Base-by-base conservation (phyloP, 2,113 vertebrate genomes). In the Erythrocebus patas region DNA sequence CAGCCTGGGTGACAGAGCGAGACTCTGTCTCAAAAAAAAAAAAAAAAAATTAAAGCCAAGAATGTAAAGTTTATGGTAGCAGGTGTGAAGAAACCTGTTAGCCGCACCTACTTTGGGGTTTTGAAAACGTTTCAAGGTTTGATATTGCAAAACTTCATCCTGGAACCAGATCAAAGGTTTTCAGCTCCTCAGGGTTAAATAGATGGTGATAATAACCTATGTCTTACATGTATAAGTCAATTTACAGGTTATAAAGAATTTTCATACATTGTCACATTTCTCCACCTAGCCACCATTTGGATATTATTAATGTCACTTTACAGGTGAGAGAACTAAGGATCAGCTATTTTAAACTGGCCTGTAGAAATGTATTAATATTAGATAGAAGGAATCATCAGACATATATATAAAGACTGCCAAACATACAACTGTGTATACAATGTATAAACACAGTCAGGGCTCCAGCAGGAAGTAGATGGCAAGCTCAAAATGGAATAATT, bases 181-280 rank as follows among this genome's bases (percentile, higher is more conserved):
- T 64, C 8, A 17, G n/a, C 40, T 81, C 88, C 57, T 93, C 38
- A 3, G 86, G 89, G 32, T 94, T 91, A 86, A 94, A 38, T 38
- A 81, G 84, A 72, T 92, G 43, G 35, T 85, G 79, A 86, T 94
- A 91, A 95, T 73, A 97, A 96, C 85, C 89, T 76, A 6, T 72
- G 55, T 90, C 76, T 84, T 92, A 3, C 27, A 70, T 13, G 27
- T 52, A 35, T 72, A 91, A 90, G 79, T 73, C 57, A 96, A 97
- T 95, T 68, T 86, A 64, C 76, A 72, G 35, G 18, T 86, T 66
- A 27, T 23, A 73, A 96, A 89, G 59, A 89, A 89, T 93, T 93
- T 86, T 91, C 82, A 70, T 86, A 82, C 40, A 91, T 83, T 55
- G 84, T 92, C 86, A 75, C 83, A 79, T 92, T 89, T 93, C 83